These are phyloP conservation scores for Pardalotus punctatus DNA, from an alignment of 2,113 vertebrate genomes.

Conservation along the genomic window DNA sequence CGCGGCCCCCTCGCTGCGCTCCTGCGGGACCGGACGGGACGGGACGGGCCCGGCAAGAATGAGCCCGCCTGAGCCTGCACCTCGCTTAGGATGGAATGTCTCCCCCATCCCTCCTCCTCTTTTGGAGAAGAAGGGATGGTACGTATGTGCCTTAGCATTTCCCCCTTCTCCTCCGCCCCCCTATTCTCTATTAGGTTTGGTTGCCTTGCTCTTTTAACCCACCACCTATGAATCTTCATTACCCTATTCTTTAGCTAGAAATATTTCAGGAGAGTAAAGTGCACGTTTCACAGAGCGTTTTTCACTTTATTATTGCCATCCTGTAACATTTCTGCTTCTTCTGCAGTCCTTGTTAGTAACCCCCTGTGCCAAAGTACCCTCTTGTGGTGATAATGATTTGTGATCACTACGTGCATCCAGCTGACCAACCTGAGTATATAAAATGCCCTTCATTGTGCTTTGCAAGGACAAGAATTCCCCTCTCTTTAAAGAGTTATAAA, in stretches of 20 bases:
- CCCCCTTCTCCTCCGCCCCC: background rate
- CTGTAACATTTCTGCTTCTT: background rate
- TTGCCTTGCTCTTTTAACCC: background rate
- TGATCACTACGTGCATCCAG: background rate
- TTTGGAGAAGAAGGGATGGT: background rate
- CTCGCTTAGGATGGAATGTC: background rate
- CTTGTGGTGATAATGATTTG: slow-evolving; percentile 30
- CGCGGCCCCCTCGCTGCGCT: background rate
- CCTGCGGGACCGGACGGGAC: too few relatives aligned
- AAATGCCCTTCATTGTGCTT: slow-evolving; percentile 2
- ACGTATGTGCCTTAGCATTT: background rate
- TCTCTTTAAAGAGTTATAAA: background rate
- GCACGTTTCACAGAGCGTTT: background rate
- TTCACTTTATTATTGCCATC: background rate
- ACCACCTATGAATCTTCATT: background rate
- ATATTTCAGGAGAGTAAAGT: background rate
- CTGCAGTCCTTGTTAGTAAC: background rate
- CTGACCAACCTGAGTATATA: background rate
- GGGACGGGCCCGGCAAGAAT: background rate
- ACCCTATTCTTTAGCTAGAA: background rate
- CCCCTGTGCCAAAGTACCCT: slow-evolving; percentile 46
- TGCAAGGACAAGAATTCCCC: background rate
- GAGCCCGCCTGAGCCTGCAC: background rate
- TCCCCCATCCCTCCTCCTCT: background rate
- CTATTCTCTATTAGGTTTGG: background rate